phyloP scores from a whole-genome alignment of 1,140 invertebrate species.

The Drosophila kohkoa region DNA sequence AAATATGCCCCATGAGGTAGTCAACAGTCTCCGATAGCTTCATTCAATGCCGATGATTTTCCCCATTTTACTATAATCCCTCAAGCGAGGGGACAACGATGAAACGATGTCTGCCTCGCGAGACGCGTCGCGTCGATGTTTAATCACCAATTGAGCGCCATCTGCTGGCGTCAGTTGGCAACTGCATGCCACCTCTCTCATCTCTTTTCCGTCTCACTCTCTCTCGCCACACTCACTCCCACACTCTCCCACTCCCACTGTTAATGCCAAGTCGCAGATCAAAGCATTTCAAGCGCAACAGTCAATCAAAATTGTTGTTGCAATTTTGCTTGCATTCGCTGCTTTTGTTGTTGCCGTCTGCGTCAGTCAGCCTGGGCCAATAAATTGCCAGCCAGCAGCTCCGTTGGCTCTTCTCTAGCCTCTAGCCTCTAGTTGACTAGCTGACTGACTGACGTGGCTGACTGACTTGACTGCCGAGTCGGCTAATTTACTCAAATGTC shows the following conservation, averaged over 20 bases:
- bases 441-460: conserved; percentile 12
- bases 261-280: conserved; percentile 59
- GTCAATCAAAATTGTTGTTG: conserved; percentile 68
- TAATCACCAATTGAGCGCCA: conserved; percentile 64
- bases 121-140: conserved; percentile 13
- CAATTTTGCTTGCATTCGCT: conserved; percentile 12
- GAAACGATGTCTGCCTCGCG: conserved; percentile 21
- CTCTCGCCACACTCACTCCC: neutral
- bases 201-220: neutral
- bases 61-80: neutral
- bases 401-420: neutral
- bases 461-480: conserved; percentile 1
- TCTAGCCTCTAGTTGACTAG: neutral
- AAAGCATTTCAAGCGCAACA: conserved; percentile 78
- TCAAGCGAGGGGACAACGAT: conserved; percentile 26
- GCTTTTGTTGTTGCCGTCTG: conserved; percentile 46
- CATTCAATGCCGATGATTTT: conserved; percentile 34
- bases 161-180: conserved; percentile 57
- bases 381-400: conserved; percentile 46
- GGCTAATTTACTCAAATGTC: conserved; percentile 76
- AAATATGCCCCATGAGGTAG: conserved; percentile 7
- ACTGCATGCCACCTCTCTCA: neutral
- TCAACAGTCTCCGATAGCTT: conserved; percentile 40
- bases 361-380: conserved; percentile 53
- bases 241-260: neutral